A percentile compares a stretch with the other conserved stretches of the same genome.
These are phyloP conservation scores for Chrysolina haemoptera DNA, from an alignment of 2,888 invertebrate genomes.

Conservation along the genomic window DNA sequence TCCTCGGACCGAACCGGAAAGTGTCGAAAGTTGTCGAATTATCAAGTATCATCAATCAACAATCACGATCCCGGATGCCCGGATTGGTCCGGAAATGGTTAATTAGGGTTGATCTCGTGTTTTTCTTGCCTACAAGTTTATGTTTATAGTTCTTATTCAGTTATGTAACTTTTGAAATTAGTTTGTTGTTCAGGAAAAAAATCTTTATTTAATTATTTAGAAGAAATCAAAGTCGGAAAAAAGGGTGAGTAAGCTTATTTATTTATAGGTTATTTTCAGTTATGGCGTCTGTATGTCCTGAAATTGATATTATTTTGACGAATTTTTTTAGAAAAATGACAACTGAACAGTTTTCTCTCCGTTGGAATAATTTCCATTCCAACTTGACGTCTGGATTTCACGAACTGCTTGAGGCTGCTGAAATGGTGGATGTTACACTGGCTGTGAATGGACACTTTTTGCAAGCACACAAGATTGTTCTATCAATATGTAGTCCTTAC, in stretches of 20 bases:
- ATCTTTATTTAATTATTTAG: constrained; percentile 15
- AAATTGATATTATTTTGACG: constrained; percentile 40
- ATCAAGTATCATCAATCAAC: constrained; percentile 35
- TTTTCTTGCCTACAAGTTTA: constrained; percentile 48
- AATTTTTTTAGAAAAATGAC: constrained; percentile 61
- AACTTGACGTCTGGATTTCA: constrained; percentile 83
- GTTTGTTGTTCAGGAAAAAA: constrained; percentile 21
- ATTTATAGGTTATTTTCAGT: constrained; percentile 56
- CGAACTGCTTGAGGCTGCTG: constrained; percentile 79
- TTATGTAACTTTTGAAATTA: constrained; percentile 58
- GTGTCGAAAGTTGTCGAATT: constrained; percentile 26
- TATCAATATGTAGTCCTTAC: constrained; percentile 85
- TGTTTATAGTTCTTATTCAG: constrained; percentile 58
- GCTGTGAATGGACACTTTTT: constrained; percentile 85
- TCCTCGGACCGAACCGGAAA: constrained; percentile 21
- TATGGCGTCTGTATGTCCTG: constrained; percentile 47
- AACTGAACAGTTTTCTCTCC: constrained; percentile 80
- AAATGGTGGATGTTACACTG: constrained; percentile 84
- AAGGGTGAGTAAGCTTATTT: constrained; percentile 60
- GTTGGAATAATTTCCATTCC: constrained; percentile 86
- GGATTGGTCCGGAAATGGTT: constrained; percentile 68
- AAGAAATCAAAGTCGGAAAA: constrained; percentile 34
- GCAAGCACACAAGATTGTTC: constrained; percentile 83
- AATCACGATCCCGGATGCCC: constrained; percentile 62
- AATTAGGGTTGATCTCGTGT: constrained; percentile 64